Evolutionary conservation across 2,113 vertebrate genomes (phyloP).

Genomic region (Brachyistius frenatus): DNA sequence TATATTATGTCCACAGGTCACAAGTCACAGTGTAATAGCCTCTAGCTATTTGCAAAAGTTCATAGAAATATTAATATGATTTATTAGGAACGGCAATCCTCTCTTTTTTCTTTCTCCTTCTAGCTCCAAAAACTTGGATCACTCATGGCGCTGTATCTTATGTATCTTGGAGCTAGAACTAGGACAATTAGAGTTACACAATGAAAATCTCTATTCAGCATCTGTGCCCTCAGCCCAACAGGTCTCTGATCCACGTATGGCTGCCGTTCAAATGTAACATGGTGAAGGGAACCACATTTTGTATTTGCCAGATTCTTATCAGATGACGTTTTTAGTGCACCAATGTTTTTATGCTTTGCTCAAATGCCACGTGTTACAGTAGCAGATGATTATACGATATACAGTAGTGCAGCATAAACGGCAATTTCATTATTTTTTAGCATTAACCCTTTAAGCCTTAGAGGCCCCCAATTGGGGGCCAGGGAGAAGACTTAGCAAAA

Average conservation of each 20-base stretch:
- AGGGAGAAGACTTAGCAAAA: too few relatives aligned
- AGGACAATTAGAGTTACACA: slow-evolving; percentile 22
- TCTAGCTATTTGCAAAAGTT: slow-evolving; percentile 9
- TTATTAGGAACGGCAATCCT: slow-evolving; percentile 17
- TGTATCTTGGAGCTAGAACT: neutral
- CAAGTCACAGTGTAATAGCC: slow-evolving; percentile 1
- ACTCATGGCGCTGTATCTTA: neutral
- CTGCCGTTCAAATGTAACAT: slow-evolving; percentile 14
- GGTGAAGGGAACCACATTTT: neutral
- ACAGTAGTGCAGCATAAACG: neutral
- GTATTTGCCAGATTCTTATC: slow-evolving; percentile 6
- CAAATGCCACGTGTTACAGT: neutral
- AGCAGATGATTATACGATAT: slow-evolving; percentile 3
- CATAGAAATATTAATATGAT: neutral
- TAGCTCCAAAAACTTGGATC: slow-evolving; percentile 15
- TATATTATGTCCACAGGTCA: slow-evolving; percentile 30
- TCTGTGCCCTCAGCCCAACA: neutral
- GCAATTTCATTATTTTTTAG: too few relatives aligned
- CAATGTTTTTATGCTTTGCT: neutral
- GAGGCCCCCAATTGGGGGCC: too few relatives aligned
- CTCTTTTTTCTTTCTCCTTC: neutral
- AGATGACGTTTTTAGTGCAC: slow-evolving; percentile 11
- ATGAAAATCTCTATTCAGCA: slow-evolving; percentile 3
- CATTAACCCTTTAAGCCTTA: too few relatives aligned
- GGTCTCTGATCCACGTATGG: slow-evolving; percentile 15